Conservation (phyloP, 2,888 invertebrate genomes). For the Trichogramma evanescens region DNA sequence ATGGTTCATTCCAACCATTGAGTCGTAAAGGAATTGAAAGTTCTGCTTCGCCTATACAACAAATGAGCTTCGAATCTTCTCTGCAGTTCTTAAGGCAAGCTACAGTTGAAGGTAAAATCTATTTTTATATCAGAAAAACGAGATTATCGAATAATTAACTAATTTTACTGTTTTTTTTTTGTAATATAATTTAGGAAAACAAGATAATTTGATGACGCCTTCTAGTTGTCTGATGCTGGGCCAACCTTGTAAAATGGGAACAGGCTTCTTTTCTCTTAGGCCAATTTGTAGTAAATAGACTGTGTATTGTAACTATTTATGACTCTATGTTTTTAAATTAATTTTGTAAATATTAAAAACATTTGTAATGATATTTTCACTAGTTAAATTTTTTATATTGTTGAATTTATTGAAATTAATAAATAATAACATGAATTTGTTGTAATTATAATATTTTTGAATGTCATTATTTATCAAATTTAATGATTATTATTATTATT, state of each 20-base stretch:
- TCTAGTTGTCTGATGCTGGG: conserved; percentile 85
- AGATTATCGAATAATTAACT: neutral
- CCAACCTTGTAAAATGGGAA: conserved; percentile 73
- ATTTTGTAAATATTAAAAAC: too few species aligned
- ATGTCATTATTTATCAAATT: neutral
- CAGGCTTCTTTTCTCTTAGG: conserved; percentile 51
- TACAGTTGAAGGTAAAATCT: conserved; percentile 54
- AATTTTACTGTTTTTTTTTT: neutral
- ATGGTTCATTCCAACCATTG: conserved; percentile 82
- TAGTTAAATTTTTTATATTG: too few species aligned
- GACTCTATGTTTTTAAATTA: too few species aligned
- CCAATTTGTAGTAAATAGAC: too few species aligned
- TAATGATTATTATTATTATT: too few species aligned
- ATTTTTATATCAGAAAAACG: neutral
- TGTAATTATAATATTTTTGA: conserved; percentile 1
- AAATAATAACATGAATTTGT: neutral
- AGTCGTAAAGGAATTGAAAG: conserved; percentile 85
- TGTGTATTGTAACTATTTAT: too few species aligned
- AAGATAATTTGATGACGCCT: conserved; percentile 72
- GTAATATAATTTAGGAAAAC: conserved; percentile 53
- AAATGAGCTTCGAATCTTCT: conserved; percentile 97
- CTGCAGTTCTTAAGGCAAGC: conserved; percentile 77
- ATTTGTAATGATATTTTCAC: too few species aligned
- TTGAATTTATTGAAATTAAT: conserved; percentile 1
- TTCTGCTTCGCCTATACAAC: conserved; percentile 89